Evolutionary conservation across 2,888 invertebrate genomes (phyloP).

Genomic region (Unio pictorum): DNA sequence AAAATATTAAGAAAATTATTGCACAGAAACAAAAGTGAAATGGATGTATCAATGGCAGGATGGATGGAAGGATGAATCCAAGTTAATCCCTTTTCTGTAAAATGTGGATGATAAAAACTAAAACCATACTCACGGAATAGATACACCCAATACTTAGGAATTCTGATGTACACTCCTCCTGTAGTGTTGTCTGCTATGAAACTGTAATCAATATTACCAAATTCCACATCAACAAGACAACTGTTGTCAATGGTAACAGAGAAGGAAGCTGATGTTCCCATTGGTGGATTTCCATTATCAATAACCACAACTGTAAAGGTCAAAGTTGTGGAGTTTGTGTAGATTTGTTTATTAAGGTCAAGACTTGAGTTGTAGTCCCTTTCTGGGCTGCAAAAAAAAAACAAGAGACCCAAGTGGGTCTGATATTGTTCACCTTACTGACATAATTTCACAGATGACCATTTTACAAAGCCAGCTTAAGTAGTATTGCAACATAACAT

Average conservation of each 20-base stretch:
- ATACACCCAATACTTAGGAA: slow-evolving; percentile 55
- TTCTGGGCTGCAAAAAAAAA: slow-evolving; percentile 36
- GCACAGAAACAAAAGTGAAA: too few relatives aligned
- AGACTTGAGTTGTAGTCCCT: slow-evolving; percentile 27
- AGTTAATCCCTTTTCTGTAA: too few relatives aligned
- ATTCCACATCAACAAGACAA: slow-evolving; percentile 53
- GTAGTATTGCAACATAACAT: too few relatives aligned
- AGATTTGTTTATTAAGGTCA: slow-evolving; percentile 46
- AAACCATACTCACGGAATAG: slow-evolving; percentile 46
- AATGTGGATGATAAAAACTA: too few relatives aligned
- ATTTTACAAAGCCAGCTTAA: too few relatives aligned
- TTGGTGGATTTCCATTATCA: slow-evolving; percentile 50
- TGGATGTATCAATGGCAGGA: too few relatives aligned
- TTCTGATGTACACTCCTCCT: slow-evolving; percentile 43
- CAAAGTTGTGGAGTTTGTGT: slow-evolving; percentile 42
- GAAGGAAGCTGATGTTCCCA: slow-evolving; percentile 48
- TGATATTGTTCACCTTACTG: too few relatives aligned
- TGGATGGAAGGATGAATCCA: too few relatives aligned
- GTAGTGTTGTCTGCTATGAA: slow-evolving; percentile 40
- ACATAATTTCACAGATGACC: too few relatives aligned
- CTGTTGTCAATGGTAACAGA: slow-evolving; percentile 54
- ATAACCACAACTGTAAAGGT: slow-evolving; percentile 46
- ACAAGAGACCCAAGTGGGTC: slow-evolving; percentile 12
- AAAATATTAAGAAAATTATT: too few relatives aligned
- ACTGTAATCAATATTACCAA: slow-evolving; percentile 37